Conservation (phyloP, 2,888 invertebrate genomes). For the Hyposoter didymator region DNA sequence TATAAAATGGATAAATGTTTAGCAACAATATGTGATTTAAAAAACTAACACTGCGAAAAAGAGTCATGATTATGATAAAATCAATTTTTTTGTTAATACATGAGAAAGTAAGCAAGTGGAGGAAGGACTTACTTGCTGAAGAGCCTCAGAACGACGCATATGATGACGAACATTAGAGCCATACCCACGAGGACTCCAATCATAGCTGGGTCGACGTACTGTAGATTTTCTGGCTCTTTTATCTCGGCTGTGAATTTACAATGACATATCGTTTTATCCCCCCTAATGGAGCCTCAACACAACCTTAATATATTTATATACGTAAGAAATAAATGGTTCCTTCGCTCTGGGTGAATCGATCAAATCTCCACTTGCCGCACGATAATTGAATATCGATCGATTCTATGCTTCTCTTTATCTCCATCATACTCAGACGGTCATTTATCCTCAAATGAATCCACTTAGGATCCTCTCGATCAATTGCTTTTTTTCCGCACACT, state of each 20-base stretch:
- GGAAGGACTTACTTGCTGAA: conserved; percentile 92
- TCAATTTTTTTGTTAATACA: not conserved
- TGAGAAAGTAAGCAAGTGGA: not conserved
- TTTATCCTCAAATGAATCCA: not conserved
- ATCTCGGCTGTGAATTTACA: conserved; percentile 83
- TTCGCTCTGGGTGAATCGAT: conserved; percentile 23
- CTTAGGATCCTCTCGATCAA: not conserved
- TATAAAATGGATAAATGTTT: too few relatives aligned
- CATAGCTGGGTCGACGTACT: conserved; percentile 94
- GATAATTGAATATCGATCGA: conserved; percentile 27
- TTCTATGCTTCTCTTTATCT: not conserved
- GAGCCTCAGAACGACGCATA: conserved; percentile 95
- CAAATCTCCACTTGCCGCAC: conserved; percentile 17
- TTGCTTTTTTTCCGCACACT: not conserved
- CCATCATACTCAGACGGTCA: not conserved
- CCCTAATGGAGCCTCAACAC: conserved; percentile 19
- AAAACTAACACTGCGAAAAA: not conserved
- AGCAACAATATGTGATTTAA: not conserved
- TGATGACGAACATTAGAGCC: conserved; percentile 97
- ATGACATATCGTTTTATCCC: conserved; percentile 34
- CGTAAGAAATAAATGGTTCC: conserved; percentile 1
- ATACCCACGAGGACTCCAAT: conserved; percentile 95
- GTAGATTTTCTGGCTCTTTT: conserved; percentile 87
- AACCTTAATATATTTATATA: not conserved
- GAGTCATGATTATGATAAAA: not conserved